Base-by-base conservation (phyloP, 1,140 invertebrate species). In the Cydia fagiglandana region DNA sequence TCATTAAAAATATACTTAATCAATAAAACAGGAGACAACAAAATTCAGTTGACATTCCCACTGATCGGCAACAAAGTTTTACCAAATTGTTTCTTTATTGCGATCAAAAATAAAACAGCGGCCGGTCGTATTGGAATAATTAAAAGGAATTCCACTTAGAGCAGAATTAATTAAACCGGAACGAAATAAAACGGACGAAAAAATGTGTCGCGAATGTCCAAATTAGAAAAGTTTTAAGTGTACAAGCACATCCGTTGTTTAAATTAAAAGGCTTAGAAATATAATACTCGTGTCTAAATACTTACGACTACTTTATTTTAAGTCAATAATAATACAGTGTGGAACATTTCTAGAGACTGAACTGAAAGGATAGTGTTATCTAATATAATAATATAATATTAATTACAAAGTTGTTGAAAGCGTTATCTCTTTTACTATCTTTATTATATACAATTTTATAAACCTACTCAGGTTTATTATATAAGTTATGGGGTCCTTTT, bases 101-200 rank as follows among this genome's bases (percentile, higher is more conserved):
- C 30, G 61, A 64, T 64, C 17, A 64, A 64, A 64, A 64, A 24
- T 30, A 41, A 41, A 64, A 64, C 64, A 64, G n/a, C 13, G 64
- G 28, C 9, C 64, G 24, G 7, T 30, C 12, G 20, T 28, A 28
- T 64, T 34, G 20, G 24, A 64, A 64, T 64, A 64, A 64, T 64
- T 64, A 64, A 64, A 64, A 9, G 64, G 64, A 30, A 64, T 64
- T 30, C 20, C 28, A 13, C 64, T 64, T 50, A 15, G 30, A 34
- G 24, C 17, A 6, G 30, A 30, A 64, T 28, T 28, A 64, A 64
- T 64, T 24, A 64, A 64, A 64, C 64, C 2, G 64, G 64, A 24
- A 24, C 13, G 56, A 24, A 64, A 64, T 64, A 24, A 64, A 64
- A 64, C 12, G 10, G 64, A 30, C 10, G 10, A 34, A 30, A 24